A percentile compares a stretch with the other conserved stretches of the same genome.
Conservation (phyloP, 2,888 invertebrate genomes). For the Tolmerus cingulatus region DNA sequence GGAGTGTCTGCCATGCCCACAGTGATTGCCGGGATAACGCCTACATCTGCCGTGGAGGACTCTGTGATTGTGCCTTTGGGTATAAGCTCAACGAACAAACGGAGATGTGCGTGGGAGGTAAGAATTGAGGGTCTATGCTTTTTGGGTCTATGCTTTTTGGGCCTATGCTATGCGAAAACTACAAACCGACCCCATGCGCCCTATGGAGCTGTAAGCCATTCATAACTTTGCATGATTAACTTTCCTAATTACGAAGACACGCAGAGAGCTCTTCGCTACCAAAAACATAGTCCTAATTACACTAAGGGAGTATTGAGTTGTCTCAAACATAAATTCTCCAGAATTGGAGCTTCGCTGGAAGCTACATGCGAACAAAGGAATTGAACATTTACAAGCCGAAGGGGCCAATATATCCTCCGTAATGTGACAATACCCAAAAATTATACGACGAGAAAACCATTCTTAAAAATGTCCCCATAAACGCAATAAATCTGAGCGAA, state of each 20-base stretch:
- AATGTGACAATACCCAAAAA: neutral
- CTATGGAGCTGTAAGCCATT: neutral
- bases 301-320: neutral
- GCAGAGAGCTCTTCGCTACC: neutral
- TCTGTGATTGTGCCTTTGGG: constrained; percentile 51
- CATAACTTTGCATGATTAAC: neutral
- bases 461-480: neutral
- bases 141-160: neutral
- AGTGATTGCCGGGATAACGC: constrained; percentile 50
- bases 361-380: neutral
- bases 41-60: constrained; percentile 48
- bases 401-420: neutral
- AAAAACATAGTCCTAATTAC: neutral
- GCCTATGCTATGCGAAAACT: neutral
- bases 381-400: neutral
- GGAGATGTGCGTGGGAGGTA: constrained; percentile 51
- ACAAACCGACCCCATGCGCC: neutral
- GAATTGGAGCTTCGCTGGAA: neutral
- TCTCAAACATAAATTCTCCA: neutral
- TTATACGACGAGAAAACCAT: neutral
- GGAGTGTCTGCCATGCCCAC: constrained; percentile 43
- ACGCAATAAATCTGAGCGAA: neutral
- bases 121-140: neutral
- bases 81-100: constrained; percentile 47
- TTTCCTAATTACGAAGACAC: neutral